phyloP scores from a whole-genome alignment of 2,888 invertebrate genomes.

The Bombylius major region DNA sequence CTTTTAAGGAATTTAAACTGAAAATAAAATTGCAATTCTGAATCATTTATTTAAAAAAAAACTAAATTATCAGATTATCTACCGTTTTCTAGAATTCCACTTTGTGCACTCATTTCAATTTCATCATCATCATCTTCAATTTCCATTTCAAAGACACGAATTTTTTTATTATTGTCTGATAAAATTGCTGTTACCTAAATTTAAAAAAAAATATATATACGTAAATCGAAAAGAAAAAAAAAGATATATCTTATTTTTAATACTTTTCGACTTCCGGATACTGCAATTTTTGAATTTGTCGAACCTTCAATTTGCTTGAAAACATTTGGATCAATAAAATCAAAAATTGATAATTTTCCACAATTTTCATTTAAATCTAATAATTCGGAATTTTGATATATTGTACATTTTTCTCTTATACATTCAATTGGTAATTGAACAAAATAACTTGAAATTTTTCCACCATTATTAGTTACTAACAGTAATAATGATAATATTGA shows the following conservation, averaged over 20 bases:
- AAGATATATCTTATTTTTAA: neutral
- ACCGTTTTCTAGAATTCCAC: slow-evolving; percentile 31
- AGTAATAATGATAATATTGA: slow-evolving; percentile 55
- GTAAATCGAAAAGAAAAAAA: no score
- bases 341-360: slow-evolving; percentile 39
- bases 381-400: slow-evolving; percentile 22
- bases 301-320: slow-evolving; percentile 53
- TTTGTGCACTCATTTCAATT: slow-evolving; percentile 39
- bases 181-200: slow-evolving; percentile 63
- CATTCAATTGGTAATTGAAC: slow-evolving; percentile 35
- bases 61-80: slow-evolving; percentile 21
- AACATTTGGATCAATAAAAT: slow-evolving; percentile 40
- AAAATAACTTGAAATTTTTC: slow-evolving; percentile 39
- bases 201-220: neutral
- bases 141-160: slow-evolving; percentile 84
- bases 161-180: slow-evolving; percentile 64
- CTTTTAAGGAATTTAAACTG: no score
- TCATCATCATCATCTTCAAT: slow-evolving; percentile 84
- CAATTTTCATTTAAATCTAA: slow-evolving; percentile 23
- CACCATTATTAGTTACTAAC: slow-evolving; percentile 41
- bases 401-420: slow-evolving; percentile 35
- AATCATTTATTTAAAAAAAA: no score
- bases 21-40: no score
- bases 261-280: slow-evolving; percentile 58
- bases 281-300: slow-evolving; percentile 58